These are phyloP conservation scores for Micromys minutus DNA, from an alignment of 2,113 vertebrate genomes.

Conservation along the genomic window DNA sequence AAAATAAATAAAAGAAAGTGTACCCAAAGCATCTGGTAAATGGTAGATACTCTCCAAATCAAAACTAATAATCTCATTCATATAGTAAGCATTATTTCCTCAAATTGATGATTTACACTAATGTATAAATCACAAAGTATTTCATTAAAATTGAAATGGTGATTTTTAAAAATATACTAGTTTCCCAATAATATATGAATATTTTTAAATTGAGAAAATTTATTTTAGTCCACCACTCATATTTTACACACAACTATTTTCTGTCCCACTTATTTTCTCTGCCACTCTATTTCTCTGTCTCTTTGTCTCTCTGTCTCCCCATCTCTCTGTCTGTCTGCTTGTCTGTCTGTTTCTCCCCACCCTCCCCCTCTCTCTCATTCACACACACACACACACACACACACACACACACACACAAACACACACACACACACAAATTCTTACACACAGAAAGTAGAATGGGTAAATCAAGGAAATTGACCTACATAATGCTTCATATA, in stretches of 20 bases:
- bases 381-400: not conserved
- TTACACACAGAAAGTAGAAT: not conserved
- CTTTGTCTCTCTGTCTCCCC: no score
- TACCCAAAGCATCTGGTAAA: not conserved
- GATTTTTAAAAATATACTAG: not conserved
- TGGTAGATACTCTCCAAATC: not conserved
- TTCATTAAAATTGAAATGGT: conserved; percentile 9
- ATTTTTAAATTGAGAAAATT: not conserved
- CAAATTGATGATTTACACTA: not conserved
- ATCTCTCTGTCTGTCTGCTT: no score
- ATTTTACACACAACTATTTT: not conserved
- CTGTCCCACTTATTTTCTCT: no score
- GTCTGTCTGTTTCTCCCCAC: no score
- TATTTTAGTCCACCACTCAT: not conserved
- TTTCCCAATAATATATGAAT: not conserved
- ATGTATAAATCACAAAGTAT: not conserved
- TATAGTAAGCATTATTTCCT: not conserved
- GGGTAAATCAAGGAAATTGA: not conserved
- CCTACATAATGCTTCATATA: not conserved
- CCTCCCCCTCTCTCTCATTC: no score
- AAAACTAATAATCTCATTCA: not conserved
- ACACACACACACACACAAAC: not conserved
- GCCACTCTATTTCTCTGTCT: no score
- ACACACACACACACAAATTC: no score
- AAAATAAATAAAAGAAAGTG: no score